Base-by-base conservation (phyloP, 2,797 vertebrate species). In the Pseudomugil tenellus region DNA sequence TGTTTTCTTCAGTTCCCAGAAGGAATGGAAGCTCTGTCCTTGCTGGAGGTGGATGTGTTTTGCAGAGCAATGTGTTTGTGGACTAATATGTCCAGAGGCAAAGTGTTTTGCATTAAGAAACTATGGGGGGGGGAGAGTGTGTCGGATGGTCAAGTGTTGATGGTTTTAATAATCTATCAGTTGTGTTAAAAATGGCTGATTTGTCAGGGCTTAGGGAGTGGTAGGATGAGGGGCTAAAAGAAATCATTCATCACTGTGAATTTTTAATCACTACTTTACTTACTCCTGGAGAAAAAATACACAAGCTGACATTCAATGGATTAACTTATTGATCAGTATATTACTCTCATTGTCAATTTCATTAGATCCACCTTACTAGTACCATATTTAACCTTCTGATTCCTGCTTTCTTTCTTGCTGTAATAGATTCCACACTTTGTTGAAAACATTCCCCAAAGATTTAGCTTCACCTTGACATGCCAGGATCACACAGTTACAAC, bases 151-250 rank as follows among this genome's bases (percentile, higher is more conserved):
- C 69, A 67, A 53, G 35, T 4, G 6, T 65, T 75, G 76, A 63
- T 76, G 67, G 29, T 74, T 81, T 79, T 64, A 77, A 66, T 72
- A 58, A 74, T 77, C 70, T 23, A 59, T 72, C 73, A 63, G 57
- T 69, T 77, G 64, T 57, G 52, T 73, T 59, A 67, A 68, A 60
- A 76, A 62, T 12, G 55, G 49, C 29, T 35, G 53, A 46, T 48
- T 64, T 43, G 25, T 64, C 52, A 72, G 77, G 67, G 65, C 75
- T 62, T 23, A 17, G 31, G 23, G 32, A 60, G 59, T 54, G 21
- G 51, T 17, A 48, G 63, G 70, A 59, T 7, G 39, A 43, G 43
- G 82, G 69, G 8, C 8, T 19, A 0, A 63, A 56, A 9, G 3
- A 69, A 74, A 59, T 53, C 10, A 2, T 58, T 72, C 35, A 39